Conservation (phyloP, 1,140 invertebrate species). For the Micrasema minimum region DNA sequence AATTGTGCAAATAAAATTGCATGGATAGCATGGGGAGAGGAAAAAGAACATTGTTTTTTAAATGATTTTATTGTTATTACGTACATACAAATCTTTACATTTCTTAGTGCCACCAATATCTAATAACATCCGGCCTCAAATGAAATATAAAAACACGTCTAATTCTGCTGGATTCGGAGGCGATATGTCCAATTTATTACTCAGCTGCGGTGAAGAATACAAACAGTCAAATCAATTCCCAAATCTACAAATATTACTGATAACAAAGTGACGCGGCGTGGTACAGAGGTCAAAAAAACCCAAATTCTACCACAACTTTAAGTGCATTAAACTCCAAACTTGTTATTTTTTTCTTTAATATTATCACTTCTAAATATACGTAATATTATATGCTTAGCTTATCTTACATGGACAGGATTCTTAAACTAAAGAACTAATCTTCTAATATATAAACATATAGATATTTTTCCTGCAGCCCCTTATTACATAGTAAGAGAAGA, state of each 20-base stretch:
- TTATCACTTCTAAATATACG: constrained; percentile 41
- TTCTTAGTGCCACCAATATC: constrained; percentile 29
- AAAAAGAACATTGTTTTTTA: too few species aligned
- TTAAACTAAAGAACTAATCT: constrained; percentile 51
- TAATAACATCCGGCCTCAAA: background rate
- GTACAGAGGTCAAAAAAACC: constrained; percentile 46
- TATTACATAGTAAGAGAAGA: background rate
- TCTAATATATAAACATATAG: constrained; percentile 43
- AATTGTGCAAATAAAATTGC: too few species aligned
- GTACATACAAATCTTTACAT: constrained; percentile 24
- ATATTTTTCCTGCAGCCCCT: constrained; percentile 32
- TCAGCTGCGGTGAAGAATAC: constrained; percentile 1
- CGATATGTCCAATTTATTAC: background rate
- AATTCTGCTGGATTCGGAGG: too few species aligned
- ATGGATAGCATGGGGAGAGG: too few species aligned
- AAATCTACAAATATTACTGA: constrained; percentile 4
- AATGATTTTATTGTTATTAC: constrained; percentile 11
- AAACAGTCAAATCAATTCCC: background rate
- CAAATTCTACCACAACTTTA: constrained; percentile 43
- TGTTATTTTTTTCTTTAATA: constrained; percentile 35
- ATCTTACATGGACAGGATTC: constrained; percentile 53
- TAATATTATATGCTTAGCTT: constrained; percentile 45
- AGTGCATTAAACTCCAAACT: constrained; percentile 43
- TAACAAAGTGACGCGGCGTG: constrained; percentile 38
- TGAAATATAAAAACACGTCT: background rate